These are phyloP conservation scores for Ailuropoda melanoleuca DNA, from an alignment of 2,113 vertebrate genomes.

Conservation along the genomic window DNA sequence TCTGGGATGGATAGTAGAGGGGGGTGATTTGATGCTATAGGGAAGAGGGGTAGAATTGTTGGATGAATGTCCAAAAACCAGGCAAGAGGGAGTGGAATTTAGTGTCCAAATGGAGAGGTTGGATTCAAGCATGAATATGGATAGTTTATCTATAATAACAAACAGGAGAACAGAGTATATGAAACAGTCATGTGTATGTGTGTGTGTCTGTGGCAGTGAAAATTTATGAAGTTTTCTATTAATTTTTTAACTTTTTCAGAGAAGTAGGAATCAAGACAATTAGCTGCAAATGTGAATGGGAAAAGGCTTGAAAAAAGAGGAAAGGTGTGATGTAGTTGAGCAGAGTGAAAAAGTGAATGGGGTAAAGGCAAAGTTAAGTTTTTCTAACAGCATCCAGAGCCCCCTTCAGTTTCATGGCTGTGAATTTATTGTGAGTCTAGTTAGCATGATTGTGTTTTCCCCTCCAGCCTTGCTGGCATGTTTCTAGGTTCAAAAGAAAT, in stretches of 20 bases:
- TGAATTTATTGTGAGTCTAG: background rate
- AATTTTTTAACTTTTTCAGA: background rate
- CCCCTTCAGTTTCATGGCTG: background rate
- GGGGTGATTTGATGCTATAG: background rate
- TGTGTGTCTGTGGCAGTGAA: fast-evolving
- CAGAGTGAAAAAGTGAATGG: background rate
- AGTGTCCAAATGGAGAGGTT: no score
- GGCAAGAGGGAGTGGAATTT: background rate
- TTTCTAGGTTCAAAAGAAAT: background rate
- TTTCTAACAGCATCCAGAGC: background rate
- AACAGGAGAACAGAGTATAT: background rate
- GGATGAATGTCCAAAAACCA: background rate
- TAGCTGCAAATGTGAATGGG: background rate
- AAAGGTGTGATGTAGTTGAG: background rate
- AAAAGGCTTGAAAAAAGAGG: background rate
- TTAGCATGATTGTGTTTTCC: background rate
- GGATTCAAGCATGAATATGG: fast-evolving
- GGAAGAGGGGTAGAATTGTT: background rate
- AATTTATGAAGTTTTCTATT: background rate
- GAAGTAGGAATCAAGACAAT: background rate
- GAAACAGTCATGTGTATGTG: background rate
- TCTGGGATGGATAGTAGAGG: background rate
- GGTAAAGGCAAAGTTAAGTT: fast-evolving
- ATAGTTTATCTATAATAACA: background rate
- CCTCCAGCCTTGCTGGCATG: background rate